Evolutionary conservation across 2,797 vertebrate genomes (phyloP).

Genomic region (Tiaroga cobitis): DNA sequence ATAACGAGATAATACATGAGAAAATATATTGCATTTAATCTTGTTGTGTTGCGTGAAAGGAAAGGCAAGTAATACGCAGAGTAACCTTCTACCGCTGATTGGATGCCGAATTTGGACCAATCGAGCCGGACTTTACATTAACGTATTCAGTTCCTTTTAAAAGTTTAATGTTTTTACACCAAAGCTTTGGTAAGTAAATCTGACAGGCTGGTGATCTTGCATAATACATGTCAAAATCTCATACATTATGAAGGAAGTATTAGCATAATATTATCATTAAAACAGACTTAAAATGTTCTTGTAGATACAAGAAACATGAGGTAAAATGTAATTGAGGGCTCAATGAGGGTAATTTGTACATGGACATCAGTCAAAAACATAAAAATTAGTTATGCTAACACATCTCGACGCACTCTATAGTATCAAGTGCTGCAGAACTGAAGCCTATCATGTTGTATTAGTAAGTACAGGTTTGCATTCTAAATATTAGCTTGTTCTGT

Average conservation of each 20-base stretch:
- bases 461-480: conserved; percentile 38
- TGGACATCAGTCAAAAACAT: conserved; percentile 11
- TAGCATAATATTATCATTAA: conserved; percentile 40
- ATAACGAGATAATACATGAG: too few species aligned
- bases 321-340: conserved; percentile 1
- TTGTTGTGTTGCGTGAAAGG: too few species aligned
- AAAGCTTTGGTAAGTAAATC: background rate
- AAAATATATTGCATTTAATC: too few species aligned
- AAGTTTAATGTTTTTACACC: background rate
- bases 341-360: conserved; percentile 1
- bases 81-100: too few species aligned
- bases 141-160: background rate
- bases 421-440: background rate
- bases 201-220: conserved; percentile 35
- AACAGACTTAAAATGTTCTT: conserved; percentile 21
- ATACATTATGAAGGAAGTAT: conserved; percentile 50
- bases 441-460: conserved; percentile 31
- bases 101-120: too few species aligned
- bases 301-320: background rate
- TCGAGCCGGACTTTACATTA: too few species aligned
- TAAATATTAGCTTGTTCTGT: conserved; percentile 45
- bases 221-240: conserved; percentile 43
- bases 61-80: too few species aligned
- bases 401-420: background rate
- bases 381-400: background rate